phyloP scores from a whole-genome alignment of 2,888 invertebrate genomes.

The Tiliacea aurago region DNA sequence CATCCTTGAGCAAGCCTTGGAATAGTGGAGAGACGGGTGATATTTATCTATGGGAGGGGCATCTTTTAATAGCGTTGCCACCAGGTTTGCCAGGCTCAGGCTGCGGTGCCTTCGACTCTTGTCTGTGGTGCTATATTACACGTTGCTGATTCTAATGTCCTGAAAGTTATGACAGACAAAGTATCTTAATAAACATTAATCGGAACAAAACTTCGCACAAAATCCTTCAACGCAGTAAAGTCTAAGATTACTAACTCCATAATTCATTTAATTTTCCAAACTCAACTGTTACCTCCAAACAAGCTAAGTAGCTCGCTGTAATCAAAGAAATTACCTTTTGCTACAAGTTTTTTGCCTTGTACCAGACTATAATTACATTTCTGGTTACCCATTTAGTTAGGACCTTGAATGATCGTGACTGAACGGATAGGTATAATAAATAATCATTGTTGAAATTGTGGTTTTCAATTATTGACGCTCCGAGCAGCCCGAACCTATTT shows the following conservation, averaged over 20 bases:
- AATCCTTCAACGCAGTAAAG: conserved; percentile 14
- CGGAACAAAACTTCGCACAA: conserved; percentile 7
- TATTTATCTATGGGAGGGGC: no score
- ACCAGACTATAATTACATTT: conserved; percentile 75
- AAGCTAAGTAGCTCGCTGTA: conserved; percentile 43
- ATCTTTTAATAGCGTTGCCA: no score
- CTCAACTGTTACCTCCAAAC: conserved; percentile 54
- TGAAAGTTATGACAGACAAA: conserved; percentile 14
- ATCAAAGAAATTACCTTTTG: conserved; percentile 69
- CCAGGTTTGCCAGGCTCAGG: no score
- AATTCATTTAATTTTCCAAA: conserved; percentile 47
- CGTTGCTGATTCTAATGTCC: no score
- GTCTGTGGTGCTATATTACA: no score
- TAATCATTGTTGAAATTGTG: conserved; percentile 72
- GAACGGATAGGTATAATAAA: conserved; percentile 73
- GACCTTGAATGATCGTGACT: conserved; percentile 83
- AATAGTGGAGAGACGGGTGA: no score
- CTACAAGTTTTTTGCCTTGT: conserved; percentile 70
- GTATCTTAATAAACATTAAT: conserved; percentile 10
- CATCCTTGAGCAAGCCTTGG: no score
- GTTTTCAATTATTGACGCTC: conserved; percentile 80
- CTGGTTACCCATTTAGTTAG: conserved; percentile 77
- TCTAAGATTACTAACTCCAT: conserved; percentile 31
- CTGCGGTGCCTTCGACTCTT: no score
- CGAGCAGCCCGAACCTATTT: conserved; percentile 60